phyloP scores from a whole-genome alignment of 2,113 vertebrate genomes.

The Collichthys lucidus region DNA sequence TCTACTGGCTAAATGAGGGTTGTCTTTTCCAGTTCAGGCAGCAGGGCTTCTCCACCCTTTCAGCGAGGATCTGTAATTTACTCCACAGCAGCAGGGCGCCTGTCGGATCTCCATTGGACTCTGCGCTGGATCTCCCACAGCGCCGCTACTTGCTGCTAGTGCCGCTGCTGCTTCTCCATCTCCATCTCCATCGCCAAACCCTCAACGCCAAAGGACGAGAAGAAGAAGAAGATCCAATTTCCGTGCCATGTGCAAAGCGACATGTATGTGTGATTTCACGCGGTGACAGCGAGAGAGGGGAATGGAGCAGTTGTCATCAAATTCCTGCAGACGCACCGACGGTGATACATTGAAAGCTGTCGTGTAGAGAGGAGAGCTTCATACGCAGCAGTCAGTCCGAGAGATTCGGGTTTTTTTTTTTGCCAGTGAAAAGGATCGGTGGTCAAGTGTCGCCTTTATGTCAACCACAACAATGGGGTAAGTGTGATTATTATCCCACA shows the following conservation, averaged over 20 bases:
- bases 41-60: conserved; percentile 71
- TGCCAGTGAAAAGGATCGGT: conserved; percentile 47
- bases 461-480: conserved; percentile 80
- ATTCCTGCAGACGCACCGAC: conserved; percentile 78
- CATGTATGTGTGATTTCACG: conserved; percentile 70
- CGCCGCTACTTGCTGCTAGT: conserved; percentile 5
- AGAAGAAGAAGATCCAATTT: conserved; percentile 30
- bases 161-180: conserved; percentile 51
- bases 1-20: conserved; percentile 74
- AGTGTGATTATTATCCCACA: conserved; percentile 65
- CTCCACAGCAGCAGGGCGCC: conserved; percentile 57
- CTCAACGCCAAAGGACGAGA: conserved; percentile 26
- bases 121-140: conserved; percentile 59
- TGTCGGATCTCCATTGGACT: conserved; percentile 60
- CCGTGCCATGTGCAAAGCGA: conserved; percentile 73
- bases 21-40: conserved; percentile 72
- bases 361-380: conserved; percentile 71
- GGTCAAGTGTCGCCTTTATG: conserved; percentile 61
- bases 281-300: conserved; percentile 70
- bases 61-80: conserved; percentile 67
- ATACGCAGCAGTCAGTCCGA: conserved; percentile 70
- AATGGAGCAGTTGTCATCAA: conserved; percentile 76
- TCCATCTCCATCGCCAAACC: conserved; percentile 30
- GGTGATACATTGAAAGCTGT: conserved; percentile 62
- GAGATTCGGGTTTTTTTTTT: conserved; percentile 43